phyloP scores from a whole-genome alignment of 2,797 vertebrate species.

The Lepus oiostolus region DNA sequence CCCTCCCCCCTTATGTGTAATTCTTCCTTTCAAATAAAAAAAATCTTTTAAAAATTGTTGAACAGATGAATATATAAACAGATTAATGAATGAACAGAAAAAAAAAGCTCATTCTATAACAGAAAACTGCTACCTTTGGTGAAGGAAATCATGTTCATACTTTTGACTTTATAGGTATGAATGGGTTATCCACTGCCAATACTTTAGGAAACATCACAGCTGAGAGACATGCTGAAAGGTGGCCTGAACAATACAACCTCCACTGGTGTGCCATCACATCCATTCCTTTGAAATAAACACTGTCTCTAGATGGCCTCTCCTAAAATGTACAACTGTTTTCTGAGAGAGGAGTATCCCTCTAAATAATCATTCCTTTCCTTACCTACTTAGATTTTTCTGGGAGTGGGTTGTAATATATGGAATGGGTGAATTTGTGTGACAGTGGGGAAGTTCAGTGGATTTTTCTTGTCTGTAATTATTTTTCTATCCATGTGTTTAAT shows the following conservation, averaged over 20 bases:
- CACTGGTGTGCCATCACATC: slow-evolving; percentile 33
- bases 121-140: slow-evolving; percentile 28
- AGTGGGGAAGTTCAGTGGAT: not conserved
- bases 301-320: slow-evolving; percentile 69
- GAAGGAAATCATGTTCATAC: slow-evolving; percentile 19
- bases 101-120: not conserved
- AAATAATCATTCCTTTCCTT: slow-evolving; percentile 44
- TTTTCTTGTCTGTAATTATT: slow-evolving; percentile 57
- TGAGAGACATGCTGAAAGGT: slow-evolving; percentile 52
- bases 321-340: slow-evolving; percentile 68
- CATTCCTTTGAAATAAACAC: slow-evolving; percentile 55
- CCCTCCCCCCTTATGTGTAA: no score
- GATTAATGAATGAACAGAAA: slow-evolving; percentile 52
- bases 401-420: slow-evolving; percentile 11
- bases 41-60: not conserved
- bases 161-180: slow-evolving; percentile 55
- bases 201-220: slow-evolving; percentile 62
- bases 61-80: slow-evolving; percentile 24
- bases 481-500: slow-evolving; percentile 10
- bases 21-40: no score
- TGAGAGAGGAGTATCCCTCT: slow-evolving; percentile 29
- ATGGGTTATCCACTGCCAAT: slow-evolving; percentile 3
- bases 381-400: slow-evolving; percentile 32
- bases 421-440: slow-evolving; percentile 29
- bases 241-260: slow-evolving; percentile 63